Conservation (phyloP, 2,888 invertebrate species). For the Syritta pipiens region DNA sequence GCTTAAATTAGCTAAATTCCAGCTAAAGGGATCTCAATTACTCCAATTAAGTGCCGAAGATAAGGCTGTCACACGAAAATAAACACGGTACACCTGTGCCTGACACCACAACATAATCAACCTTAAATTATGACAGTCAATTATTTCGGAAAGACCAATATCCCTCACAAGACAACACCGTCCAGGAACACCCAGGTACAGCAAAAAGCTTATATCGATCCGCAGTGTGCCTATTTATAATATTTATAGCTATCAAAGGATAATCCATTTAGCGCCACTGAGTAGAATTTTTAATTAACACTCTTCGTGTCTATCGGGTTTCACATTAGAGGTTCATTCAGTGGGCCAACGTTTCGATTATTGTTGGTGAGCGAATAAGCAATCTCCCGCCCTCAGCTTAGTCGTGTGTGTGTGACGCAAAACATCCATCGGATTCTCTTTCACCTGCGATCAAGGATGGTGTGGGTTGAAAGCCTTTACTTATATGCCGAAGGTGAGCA, state of each 20-base stretch:
- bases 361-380: conserved; percentile 15
- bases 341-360: conserved; percentile 22
- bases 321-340: neutral
- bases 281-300: conserved; percentile 55
- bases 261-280: conserved; percentile 52
- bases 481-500: conserved; percentile 20
- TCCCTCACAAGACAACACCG: too few relatives aligned
- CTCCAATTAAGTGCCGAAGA: too few relatives aligned
- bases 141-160: conserved; percentile 33
- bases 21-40: too few relatives aligned
- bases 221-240: conserved; percentile 34
- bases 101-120: conserved; percentile 1
- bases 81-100: neutral
- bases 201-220: conserved; percentile 35
- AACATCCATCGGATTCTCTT: neutral
- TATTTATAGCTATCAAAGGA: conserved; percentile 45
- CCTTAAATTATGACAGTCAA: conserved; percentile 5
- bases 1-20: too few relatives aligned
- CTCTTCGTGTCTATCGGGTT: conserved; percentile 28
- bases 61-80: neutral
- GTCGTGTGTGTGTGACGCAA: neutral
- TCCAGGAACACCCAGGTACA: too few relatives aligned
- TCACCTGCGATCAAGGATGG: neutral
- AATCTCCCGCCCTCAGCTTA: conserved; percentile 3
- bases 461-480: conserved; percentile 5